Evolutionary conservation across 2,113 vertebrate species (phyloP).

Genomic region (Corydoras sp.): DNA sequence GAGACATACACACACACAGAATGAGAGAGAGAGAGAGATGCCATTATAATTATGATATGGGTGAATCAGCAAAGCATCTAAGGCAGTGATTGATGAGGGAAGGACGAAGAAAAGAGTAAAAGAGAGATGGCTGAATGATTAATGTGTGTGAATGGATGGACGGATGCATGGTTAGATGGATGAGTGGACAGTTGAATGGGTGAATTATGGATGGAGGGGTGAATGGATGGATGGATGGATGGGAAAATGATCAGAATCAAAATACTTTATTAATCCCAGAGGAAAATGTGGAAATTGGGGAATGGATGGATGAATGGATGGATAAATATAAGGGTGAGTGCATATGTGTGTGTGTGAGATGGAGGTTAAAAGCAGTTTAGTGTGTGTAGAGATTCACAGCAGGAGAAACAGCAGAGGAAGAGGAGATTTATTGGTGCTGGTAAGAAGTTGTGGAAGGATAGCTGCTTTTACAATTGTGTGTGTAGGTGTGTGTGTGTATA

Average conservation of each 20-base stretch:
- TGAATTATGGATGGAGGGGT: neutral
- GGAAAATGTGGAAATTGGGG: neutral
- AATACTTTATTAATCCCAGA: too few relatives aligned
- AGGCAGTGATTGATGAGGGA: too few relatives aligned
- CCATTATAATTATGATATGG: too few relatives aligned
- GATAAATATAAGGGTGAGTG: neutral
- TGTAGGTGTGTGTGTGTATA: too few relatives aligned
- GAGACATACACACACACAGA: neutral
- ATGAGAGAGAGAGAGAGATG: too few relatives aligned
- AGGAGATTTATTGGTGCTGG: conserved; percentile 19
- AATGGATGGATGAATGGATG: neutral
- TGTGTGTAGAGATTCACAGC: conserved; percentile 16
- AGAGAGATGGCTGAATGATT: neutral
- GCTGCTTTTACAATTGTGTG: neutral
- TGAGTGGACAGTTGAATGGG: neutral
- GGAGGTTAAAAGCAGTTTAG: conserved; percentile 18
- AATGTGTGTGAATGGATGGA: neutral
- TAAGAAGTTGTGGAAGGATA: conserved; percentile 1
- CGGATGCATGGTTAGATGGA: neutral
- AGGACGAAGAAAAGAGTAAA: neutral
- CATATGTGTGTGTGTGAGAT: neutral
- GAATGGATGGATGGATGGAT: neutral
- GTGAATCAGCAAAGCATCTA: too few relatives aligned
- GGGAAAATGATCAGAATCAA: neutral
- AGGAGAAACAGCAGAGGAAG: conserved; percentile 25